Evolutionary conservation across 2,797 vertebrate genomes (phyloP), one percentile per base, ranked within the genome.

Genomic region (Chromobotia macracanthus): DNA sequence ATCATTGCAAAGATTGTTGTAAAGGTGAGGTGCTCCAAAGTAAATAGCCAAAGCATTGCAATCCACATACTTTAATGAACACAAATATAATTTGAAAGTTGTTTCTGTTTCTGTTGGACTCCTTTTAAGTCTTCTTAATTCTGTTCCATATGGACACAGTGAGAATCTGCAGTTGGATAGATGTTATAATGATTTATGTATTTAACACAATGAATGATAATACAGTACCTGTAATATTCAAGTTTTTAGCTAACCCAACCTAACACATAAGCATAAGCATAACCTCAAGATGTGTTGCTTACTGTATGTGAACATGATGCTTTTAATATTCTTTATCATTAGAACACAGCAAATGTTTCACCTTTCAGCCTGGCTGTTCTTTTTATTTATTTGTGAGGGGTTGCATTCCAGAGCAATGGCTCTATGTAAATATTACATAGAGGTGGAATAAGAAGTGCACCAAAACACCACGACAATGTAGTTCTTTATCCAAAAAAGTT

Each of bases 371-470:
- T 41, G 19, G 3, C 51, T 53, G 18, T 23, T 23, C 16, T 8
- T 53, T 53, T 53, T 7, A 48, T 80, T 63, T 64, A 70, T 69
- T 77, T 77, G 48, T 69, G 50, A 64, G 38, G 25, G 35, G 10
- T 55, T 46, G 65, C 76, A 84, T 82, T 79, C 53, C 82, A 89
- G 84, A 85, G 82, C 79, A 41, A 35, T 72, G 77, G 75, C 81
- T 85, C 80, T 84, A 71, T 68, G 82, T 86, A 84, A 86, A 80
- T 25, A 83, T 73, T 72, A 66, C 61, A 64, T 11, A 41, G 48
- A 74, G 82, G 38, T 78, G 55, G 56, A 21, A 38, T 13, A 50
- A n/a, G 9, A 21, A 18, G 61, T 72, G 74, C 56, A 41, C 66
- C 18, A 73, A 53, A 80, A 61, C 56, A 71, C 35, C 23, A 64